Percentiles rank a stretch among this genome's conserved stretches.
Conservation (phyloP, 2,113 vertebrate genomes). For the Podiceps cristatus region DNA sequence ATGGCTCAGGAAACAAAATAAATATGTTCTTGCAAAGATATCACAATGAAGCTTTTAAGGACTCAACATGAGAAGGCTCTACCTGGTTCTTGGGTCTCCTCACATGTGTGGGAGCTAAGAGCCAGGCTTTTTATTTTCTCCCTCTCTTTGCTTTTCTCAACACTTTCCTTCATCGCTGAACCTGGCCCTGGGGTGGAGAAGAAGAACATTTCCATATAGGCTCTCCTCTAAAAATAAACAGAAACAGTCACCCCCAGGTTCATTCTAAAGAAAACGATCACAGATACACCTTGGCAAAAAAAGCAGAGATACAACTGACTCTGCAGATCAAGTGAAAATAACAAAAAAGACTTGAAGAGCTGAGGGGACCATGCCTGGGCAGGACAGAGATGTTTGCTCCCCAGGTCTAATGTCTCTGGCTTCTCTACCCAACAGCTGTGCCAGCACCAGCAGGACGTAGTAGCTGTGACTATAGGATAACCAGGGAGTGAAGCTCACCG, state of each 20-base stretch:
- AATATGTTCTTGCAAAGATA: conserved; percentile 61
- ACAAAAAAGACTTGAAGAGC: background rate
- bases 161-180: background rate
- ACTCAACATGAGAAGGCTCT: background rate
- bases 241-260: background rate
- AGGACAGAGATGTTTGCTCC: background rate
- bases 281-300: background rate
- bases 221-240: background rate
- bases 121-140: background rate
- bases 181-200: background rate
- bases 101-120: background rate
- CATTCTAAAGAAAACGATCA: background rate
- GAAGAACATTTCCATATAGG: background rate
- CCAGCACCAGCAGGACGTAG: background rate
- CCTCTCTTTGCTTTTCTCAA: background rate
- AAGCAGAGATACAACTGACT: background rate
- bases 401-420: background rate
- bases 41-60: conserved; percentile 72
- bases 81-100: conserved; percentile 8
- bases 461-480: background rate
- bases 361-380: background rate
- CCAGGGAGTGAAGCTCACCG: background rate
- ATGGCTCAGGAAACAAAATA: conserved; percentile 76
- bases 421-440: background rate
- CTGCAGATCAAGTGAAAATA: background rate